Evolutionary conservation across 2,113 vertebrate species (phyloP).

Genomic region (Indicator indicator): DNA sequence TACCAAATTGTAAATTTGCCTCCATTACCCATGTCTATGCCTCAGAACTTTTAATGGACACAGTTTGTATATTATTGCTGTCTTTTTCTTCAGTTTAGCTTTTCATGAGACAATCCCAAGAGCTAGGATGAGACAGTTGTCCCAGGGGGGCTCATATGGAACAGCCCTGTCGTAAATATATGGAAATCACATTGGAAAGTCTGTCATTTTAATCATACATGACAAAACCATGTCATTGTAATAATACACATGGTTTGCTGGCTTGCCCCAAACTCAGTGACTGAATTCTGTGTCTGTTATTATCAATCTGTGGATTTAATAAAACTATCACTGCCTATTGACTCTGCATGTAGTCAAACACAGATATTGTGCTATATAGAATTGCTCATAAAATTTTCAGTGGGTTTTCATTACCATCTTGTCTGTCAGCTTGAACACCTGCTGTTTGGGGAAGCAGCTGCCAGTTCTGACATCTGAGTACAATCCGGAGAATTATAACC

Average conservation of each 20-base stretch:
- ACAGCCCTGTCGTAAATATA: background rate
- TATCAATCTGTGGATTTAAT: background rate
- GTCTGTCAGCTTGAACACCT: slow-evolving; percentile 61
- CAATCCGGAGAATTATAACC: slow-evolving; percentile 39
- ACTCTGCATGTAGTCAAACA: background rate
- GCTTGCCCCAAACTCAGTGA: background rate
- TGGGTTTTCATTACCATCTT: background rate
- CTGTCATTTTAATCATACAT: background rate
- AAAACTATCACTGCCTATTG: slow-evolving; percentile 20
- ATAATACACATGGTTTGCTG: background rate
- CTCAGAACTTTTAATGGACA: background rate
- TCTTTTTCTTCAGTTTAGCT: background rate
- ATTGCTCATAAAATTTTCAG: background rate
- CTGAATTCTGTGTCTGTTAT: background rate
- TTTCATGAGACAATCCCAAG: background rate
- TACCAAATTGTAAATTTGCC: background rate
- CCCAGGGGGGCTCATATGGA: background rate
- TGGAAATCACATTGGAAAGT: background rate
- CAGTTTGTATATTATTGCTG: background rate
- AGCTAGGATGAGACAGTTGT: background rate
- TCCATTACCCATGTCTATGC: background rate
- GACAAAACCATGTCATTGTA: background rate
- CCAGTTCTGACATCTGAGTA: slow-evolving; percentile 68
- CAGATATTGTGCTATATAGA: background rate
- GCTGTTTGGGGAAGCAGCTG: slow-evolving; percentile 38